Evolutionary conservation across 2,888 invertebrate genomes (phyloP).

Genomic region (Cheiracanthium punctorium): DNA sequence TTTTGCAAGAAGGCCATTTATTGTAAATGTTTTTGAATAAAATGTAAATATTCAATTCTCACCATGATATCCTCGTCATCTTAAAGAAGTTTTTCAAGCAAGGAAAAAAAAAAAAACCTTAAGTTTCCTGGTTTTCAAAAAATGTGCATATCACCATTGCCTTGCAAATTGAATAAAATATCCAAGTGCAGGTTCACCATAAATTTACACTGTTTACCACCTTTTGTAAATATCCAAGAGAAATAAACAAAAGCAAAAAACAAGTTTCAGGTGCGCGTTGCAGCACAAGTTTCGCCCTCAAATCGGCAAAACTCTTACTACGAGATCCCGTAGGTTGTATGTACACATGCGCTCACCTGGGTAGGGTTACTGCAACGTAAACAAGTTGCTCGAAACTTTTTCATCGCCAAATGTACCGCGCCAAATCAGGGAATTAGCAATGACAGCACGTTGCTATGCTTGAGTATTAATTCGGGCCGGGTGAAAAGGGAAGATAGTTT

Average conservation of each 20-base stretch:
- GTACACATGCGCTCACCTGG: conserved; percentile 56
- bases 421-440: not conserved
- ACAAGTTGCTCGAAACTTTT: conserved; percentile 42
- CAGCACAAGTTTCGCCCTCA: not conserved
- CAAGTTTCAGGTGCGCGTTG: not conserved
- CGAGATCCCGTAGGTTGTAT: conserved; percentile 29
- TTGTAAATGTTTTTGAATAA: too few species aligned
- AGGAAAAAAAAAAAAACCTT: too few species aligned
- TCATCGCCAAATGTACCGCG: conserved; percentile 17
- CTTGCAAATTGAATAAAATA: not conserved
- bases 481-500: too few species aligned
- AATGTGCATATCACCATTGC: not conserved
- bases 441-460: too few species aligned
- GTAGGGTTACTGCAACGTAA: conserved; percentile 34
- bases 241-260: not conserved
- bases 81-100: not conserved
- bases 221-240: not conserved
- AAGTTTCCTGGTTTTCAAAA: not conserved
- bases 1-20: too few species aligned
- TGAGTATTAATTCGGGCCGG: too few species aligned
- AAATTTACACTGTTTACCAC: not conserved
- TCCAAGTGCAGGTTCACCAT: not conserved
- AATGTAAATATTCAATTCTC: not conserved
- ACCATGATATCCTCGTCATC: conserved; percentile 1
- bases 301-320: conserved; percentile 33